These are phyloP conservation scores for Torymus auratus DNA, from an alignment of 2,888 invertebrate species.

Conservation along the genomic window DNA sequence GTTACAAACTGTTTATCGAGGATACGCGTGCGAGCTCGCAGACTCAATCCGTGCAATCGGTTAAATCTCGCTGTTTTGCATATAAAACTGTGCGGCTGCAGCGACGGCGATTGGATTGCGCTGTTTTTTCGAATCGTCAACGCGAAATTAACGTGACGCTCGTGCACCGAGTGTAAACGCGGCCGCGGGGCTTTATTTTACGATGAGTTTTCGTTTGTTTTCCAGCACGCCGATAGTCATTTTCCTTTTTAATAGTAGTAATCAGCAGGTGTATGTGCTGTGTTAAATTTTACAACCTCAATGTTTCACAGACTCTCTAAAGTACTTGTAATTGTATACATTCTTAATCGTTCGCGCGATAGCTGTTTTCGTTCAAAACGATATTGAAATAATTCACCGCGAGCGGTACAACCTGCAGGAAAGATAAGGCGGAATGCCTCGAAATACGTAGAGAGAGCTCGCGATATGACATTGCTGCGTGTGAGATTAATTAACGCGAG, in stretches of 20 bases:
- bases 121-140: conserved; percentile 34
- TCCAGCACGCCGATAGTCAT: too few species aligned
- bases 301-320: too few species aligned
- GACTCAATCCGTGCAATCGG: conserved; percentile 38
- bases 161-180: background rate
- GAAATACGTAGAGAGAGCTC: background rate
- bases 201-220: too few species aligned
- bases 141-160: conserved; percentile 20
- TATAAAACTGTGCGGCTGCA: conserved; percentile 26
- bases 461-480: conserved; percentile 2
- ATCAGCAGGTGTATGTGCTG: too few species aligned
- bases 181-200: conserved; percentile 13
- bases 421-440: background rate
- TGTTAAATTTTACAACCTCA: too few species aligned
- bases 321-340: too few species aligned
- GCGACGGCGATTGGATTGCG: background rate
- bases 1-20: conserved; percentile 45
- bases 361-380: too few species aligned
- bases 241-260: too few species aligned
- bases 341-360: too few species aligned
- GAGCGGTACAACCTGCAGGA: too few species aligned
- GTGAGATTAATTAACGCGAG: conserved; percentile 15
- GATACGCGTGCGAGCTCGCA: background rate
- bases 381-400: too few species aligned
- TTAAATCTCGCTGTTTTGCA: conserved; percentile 45